Percentiles rank a stretch among this genome's conserved stretches.
Conservation (phyloP, 2,113 vertebrate species). For the Pseudorhombus dupliciocellatus region DNA sequence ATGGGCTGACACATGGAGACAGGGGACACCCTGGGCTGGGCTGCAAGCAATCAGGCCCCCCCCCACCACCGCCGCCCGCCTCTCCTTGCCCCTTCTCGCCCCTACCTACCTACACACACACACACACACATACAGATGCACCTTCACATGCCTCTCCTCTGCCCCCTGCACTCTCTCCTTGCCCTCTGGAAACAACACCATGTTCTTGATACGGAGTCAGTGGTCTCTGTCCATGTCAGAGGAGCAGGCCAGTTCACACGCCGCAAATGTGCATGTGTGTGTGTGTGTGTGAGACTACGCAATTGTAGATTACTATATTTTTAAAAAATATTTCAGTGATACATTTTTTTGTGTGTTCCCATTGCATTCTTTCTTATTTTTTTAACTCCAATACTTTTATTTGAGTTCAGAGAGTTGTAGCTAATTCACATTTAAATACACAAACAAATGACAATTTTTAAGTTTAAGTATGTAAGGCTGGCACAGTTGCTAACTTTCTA, state of each 20-base stretch:
- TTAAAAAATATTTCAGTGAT: too few relatives aligned
- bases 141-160: conserved; percentile 40
- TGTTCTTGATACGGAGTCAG: conserved; percentile 64
- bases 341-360: too few relatives aligned
- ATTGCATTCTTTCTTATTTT: background rate
- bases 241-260: conserved; percentile 44
- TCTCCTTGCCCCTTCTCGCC: background rate
- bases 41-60: conserved; percentile 3
- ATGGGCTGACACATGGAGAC: conserved; percentile 82
- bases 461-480: background rate
- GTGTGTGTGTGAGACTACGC: background rate
- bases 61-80: background rate
- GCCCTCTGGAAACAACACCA: conserved; percentile 72
- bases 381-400: background rate
- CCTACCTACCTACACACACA: conserved; percentile 16
- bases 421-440: background rate
- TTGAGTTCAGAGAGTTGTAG: background rate
- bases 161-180: conserved; percentile 56
- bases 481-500: too few relatives aligned
- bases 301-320: background rate
- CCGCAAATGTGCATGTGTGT: background rate
- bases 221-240: conserved; percentile 66
- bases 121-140: conserved; percentile 5
- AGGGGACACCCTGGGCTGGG: conserved; percentile 76
- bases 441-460: background rate